These are phyloP conservation scores for Carabus problematicus DNA, from an alignment of 2,888 invertebrate species.

Conservation along the genomic window DNA sequence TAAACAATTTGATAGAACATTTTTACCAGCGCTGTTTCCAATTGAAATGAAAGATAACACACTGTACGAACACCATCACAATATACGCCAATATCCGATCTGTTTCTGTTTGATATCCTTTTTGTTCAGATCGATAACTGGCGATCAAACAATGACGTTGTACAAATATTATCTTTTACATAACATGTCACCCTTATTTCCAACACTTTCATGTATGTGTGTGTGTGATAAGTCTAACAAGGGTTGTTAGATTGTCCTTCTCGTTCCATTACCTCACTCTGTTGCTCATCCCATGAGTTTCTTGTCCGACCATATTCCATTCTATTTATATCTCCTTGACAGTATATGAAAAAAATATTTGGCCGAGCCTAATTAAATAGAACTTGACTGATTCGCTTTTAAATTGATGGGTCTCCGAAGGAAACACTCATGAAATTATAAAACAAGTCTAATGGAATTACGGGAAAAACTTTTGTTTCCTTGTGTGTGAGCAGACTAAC, in stretches of 20 bases:
- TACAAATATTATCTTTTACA: constrained; percentile 18
- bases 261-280: neutral
- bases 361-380: neutral
- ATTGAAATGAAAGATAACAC: too few relatives aligned
- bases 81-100: neutral
- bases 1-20: too few relatives aligned
- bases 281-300: neutral
- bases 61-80: too few relatives aligned
- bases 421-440: constrained; percentile 18
- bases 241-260: neutral
- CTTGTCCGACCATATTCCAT: too few relatives aligned
- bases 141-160: constrained; percentile 8
- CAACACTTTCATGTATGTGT: too few relatives aligned
- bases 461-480: constrained; percentile 8
- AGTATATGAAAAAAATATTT: neutral
- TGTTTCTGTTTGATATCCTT: constrained; percentile 20
- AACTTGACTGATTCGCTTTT: constrained; percentile 20
- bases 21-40: too few relatives aligned
- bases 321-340: neutral
- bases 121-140: constrained; percentile 21
- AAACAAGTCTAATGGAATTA: constrained; percentile 14
- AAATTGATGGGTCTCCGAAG: constrained; percentile 11
- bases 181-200: neutral
- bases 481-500: neutral
- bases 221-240: neutral